A percentile compares a stretch with the other conserved stretches of the same genome.
These are phyloP conservation scores for Ectemnius continuus DNA, from an alignment of 2,888 invertebrate genomes.

Conservation along the genomic window DNA sequence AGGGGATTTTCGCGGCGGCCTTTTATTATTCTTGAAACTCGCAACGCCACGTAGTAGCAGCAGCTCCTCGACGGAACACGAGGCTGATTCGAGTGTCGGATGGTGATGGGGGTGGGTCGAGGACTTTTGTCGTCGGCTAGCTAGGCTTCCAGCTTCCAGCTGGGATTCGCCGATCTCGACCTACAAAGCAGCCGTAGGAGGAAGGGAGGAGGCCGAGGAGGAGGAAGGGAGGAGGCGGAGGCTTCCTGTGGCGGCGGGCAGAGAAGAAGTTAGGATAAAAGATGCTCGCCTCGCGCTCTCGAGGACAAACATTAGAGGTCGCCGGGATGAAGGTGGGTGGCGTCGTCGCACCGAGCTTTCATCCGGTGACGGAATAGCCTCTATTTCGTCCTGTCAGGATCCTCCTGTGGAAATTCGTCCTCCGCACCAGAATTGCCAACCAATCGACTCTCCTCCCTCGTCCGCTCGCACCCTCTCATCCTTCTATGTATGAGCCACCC, in stretches of 20 bases:
- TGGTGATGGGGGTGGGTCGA: too few species aligned
- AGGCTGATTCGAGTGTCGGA: slow-evolving; percentile 6
- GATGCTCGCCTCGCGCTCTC: slow-evolving; percentile 5
- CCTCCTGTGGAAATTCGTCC: background rate
- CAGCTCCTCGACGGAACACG: too few species aligned
- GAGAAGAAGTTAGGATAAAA: slow-evolving; percentile 4
- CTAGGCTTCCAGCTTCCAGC: background rate
- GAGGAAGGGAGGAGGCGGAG: background rate
- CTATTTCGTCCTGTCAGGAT: slow-evolving; percentile 2
- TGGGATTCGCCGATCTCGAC: slow-evolving; percentile 7
- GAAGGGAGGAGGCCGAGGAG: background rate
- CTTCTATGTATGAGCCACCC: background rate
- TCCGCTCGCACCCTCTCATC: background rate
- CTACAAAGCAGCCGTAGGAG: background rate
- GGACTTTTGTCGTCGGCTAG: too few species aligned
- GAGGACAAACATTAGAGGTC: slow-evolving; percentile 7
- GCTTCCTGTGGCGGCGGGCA: background rate
- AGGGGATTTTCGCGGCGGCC: too few species aligned
- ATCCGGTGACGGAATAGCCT: slow-evolving; percentile 5
- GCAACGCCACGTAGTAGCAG: too few species aligned
- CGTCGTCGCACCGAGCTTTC: background rate
- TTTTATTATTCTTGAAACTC: too few species aligned
- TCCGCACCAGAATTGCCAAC: too few species aligned
- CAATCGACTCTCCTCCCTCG: too few species aligned
- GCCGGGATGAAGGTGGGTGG: background rate